A percentile compares a stretch with the other conserved stretches of the same genome.
Evolutionary conservation across 2,888 invertebrate species (phyloP).

Genomic region (Coelinius sp.): DNA sequence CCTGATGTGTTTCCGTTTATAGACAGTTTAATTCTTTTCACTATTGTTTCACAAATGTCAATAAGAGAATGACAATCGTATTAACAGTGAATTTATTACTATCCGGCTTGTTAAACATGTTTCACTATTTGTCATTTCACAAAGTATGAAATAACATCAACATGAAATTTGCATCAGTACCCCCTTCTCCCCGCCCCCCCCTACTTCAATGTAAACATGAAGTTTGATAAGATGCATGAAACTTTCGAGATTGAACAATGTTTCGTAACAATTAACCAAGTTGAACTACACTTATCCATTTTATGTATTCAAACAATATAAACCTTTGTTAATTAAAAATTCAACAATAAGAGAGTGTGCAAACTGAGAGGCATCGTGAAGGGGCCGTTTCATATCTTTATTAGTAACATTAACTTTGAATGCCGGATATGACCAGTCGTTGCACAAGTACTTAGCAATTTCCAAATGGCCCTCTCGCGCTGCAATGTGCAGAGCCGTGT

Average conservation of each 20-base stretch:
- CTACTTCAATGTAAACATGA: background rate
- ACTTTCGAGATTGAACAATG: background rate
- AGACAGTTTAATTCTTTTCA: background rate
- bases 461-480: conserved; percentile 72
- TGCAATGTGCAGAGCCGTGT: conserved; percentile 73
- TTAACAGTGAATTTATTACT: background rate
- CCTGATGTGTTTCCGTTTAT: background rate
- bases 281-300: background rate
- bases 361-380: conserved; percentile 78
- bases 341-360: conserved; percentile 69
- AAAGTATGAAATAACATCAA: background rate
- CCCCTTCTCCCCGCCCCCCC: too few species aligned
- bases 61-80: background rate
- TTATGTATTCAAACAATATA: conserved; percentile 11
- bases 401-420: conserved; percentile 68
- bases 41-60: background rate
- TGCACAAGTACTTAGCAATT: conserved; percentile 67
- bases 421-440: conserved; percentile 56
- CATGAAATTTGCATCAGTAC: background rate
- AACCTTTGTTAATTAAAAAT: conserved; percentile 70
- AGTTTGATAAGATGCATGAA: conserved; percentile 4
- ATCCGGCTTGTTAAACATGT: background rate
- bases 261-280: background rate
- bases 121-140: background rate
- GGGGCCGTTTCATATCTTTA: conserved; percentile 75